A percentile compares a stretch with the other conserved stretches of the same genome.
Conservation (phyloP, 2,797 vertebrate species). For the Malurus leucopterus region DNA sequence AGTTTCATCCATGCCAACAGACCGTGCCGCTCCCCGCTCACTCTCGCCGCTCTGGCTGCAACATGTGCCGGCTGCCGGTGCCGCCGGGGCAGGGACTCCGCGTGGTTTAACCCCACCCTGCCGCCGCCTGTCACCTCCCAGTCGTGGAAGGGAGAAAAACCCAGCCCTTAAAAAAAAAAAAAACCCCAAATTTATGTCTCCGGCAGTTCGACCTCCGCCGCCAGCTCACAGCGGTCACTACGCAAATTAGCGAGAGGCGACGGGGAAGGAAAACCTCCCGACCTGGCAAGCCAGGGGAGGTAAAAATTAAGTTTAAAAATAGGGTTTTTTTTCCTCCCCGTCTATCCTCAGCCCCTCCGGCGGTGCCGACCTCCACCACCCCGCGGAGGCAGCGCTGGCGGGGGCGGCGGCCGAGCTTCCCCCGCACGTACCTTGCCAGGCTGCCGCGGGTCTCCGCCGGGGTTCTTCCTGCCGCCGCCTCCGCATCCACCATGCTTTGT, state of each 20-base stretch:
- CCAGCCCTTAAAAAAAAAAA: no score
- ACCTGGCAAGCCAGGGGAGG: neutral
- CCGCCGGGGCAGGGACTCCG: neutral
- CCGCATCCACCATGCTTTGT: constrained; percentile 11
- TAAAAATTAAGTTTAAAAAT: neutral
- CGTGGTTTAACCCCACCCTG: neutral
- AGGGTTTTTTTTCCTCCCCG: accelerated
- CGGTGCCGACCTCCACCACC: neutral
- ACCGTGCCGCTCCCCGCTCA: neutral
- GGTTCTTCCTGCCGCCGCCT: neutral
- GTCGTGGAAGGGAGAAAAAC: accelerated
- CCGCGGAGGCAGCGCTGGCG: neutral
- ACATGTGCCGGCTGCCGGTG: constrained; percentile 8
- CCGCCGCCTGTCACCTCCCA: neutral
- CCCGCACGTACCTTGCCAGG: neutral
- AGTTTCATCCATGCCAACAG: neutral
- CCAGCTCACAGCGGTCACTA: neutral
- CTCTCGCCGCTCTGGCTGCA: neutral
- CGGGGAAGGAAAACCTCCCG: neutral
- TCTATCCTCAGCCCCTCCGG: neutral
- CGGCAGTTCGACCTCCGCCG: neutral
- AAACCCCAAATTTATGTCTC: accelerated
- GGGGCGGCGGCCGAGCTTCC: neutral
- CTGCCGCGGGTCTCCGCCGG: neutral
- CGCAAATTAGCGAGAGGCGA: neutral